Base-by-base conservation (phyloP, 1,140 invertebrate genomes). In the Aradophagus sp. region DNA sequence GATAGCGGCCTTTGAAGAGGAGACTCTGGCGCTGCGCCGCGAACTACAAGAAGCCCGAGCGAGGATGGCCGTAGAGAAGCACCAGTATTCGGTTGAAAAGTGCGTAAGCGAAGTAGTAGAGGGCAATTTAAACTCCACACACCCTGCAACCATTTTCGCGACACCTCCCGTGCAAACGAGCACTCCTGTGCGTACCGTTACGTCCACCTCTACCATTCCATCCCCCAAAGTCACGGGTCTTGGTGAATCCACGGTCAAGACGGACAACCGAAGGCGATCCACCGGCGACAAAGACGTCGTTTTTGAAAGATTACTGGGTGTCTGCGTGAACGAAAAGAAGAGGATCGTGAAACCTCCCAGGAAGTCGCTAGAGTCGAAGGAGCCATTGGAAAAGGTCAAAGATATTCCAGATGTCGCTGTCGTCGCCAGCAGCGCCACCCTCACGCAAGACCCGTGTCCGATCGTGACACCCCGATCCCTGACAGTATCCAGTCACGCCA, bases 1-100 rank as follows among this genome's bases (percentile, higher is more conserved):
- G 76, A 85, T 86, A 55, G 83, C 80, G 34, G 84, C 82, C 42
- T 84, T 84, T 65, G 84, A 86, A 72, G 84, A 86, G 68, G 83
- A 86, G 63, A 80, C 77, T n/a, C 63, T 86, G 71, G 77, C 78
- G 13, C 66, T 84, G 44, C 77, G 84, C 35, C 84, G 84, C 4
- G 83, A 86, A 74, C 77, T 86, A 12, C 81, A 86, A 56, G 84
- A 84, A 71, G 83, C 81, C 15, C 61, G 78, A 31, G 80, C 83
- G 16, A 79, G 78, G 75, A 82, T 74, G 52, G 38, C 69, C 35
- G 75, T 74, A 16, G 80, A 83, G 42, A 77, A 76, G 53, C 81
- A 82, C 32, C 75, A 69, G 52, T 70, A 77, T 19, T 29, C 45
- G 16, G 31, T 61, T 5, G 47, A 59, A 75, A 85, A 84, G 82